Evolutionary conservation across 2,888 invertebrate species (phyloP), one percentile per base, ranked within the genome.

Genomic region (Apotomis turbidana): DNA sequence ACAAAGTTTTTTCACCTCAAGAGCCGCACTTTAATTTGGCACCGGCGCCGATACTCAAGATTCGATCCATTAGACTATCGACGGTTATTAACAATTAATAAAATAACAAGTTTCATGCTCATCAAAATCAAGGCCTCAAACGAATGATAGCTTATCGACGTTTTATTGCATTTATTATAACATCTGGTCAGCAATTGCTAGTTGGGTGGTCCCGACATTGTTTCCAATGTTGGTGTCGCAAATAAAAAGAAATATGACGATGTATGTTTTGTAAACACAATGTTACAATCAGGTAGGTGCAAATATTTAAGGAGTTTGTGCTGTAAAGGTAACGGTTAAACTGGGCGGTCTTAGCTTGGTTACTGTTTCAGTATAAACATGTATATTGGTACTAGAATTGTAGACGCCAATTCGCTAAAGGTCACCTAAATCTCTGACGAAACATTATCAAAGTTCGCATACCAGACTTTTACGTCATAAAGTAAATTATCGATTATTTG

Each of bases 181-280:
- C 86, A 89, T 85, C 79, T 84, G 82, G 79, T 80, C 78, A 74
- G 78, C 77, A 79, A 79, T 76, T 77, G 76, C 81, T 74, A 72
- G 78, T 78, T 83, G 83, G 83, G 83, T 84, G 83, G 81, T 80
- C 81, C 73, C 69, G 69, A 73, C 75, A 68, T 72, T 74, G 81
- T 81, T 80, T 78, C 74, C 76, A 74, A 74, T 78, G 77, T 71
- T 68, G 75, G 76, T 81, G 79, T 84, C 80, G 82, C 80, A 76
- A 78, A 79, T 78, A 78, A 80, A 81, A 79, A 82, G 72, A 58
- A 72, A 72, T 72, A 62, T 63, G 54, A 72, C 72, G 62, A 58
- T 72, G 71, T 69, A 75, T 81, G 85, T 87, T 89, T 88, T 81
- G 81, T 84, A 88, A 89, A 90, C 84, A 85, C 78, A 75, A 78